A percentile compares a stretch with the other conserved stretches of the same genome.
phyloP scores from a whole-genome alignment of 2,888 invertebrate genomes.

The Troides helena region DNA sequence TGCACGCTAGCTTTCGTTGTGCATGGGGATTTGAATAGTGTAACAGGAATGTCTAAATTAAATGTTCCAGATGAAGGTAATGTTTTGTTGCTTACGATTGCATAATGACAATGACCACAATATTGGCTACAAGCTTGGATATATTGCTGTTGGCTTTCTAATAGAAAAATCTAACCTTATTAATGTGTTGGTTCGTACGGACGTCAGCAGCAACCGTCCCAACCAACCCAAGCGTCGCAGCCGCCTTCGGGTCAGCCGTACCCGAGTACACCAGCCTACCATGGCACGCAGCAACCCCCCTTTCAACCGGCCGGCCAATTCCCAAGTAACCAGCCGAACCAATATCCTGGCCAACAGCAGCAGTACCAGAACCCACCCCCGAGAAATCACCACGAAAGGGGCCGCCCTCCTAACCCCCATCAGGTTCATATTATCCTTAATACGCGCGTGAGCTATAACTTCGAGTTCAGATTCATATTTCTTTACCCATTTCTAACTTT shows the following conservation, averaged over 20 bases:
- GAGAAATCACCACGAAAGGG: constrained; percentile 77
- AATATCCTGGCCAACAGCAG: constrained; percentile 66
- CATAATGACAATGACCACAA: constrained; percentile 60
- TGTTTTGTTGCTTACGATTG: constrained; percentile 71
- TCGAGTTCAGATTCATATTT: constrained; percentile 5
- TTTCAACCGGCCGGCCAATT: constrained; percentile 76
- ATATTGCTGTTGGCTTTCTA: constrained; percentile 74
- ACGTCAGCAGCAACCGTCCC: constrained; percentile 81
- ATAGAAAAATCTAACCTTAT: constrained; percentile 80
- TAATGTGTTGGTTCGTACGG: constrained; percentile 81
- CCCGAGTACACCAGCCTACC: constrained; percentile 78
- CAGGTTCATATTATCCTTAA: constrained; percentile 50
- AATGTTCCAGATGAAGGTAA: constrained; percentile 69
- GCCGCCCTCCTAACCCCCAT: constrained; percentile 76
- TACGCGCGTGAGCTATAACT: constrained; percentile 12
- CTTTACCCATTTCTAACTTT: not conserved
- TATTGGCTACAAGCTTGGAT: constrained; percentile 73
- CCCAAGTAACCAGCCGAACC: constrained; percentile 70
- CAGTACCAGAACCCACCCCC: constrained; percentile 74
- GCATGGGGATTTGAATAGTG: constrained; percentile 77
- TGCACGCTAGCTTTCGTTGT: constrained; percentile 80
- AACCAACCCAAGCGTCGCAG: constrained; percentile 78
- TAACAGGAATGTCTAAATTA: constrained; percentile 73
- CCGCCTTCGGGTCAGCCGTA: constrained; percentile 75
- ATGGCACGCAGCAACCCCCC: constrained; percentile 79